Percentiles rank a stretch among this genome's conserved stretches.
These are phyloP conservation scores for Xestia ashworthii DNA, from an alignment of 2,888 invertebrate genomes.

Conservation along the genomic window DNA sequence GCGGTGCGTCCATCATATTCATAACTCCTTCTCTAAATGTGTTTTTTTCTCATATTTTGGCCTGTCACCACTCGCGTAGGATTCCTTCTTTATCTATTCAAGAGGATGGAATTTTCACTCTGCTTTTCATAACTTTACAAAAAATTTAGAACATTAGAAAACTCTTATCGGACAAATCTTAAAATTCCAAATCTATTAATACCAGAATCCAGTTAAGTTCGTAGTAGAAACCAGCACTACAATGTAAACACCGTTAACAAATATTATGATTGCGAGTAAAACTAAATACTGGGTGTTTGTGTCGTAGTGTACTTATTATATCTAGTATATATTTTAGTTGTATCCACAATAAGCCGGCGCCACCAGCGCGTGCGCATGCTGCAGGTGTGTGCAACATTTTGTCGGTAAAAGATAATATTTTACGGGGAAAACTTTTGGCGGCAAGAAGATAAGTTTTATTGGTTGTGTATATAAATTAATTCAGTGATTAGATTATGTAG, in stretches of 20 bases:
- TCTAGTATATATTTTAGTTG: conserved; percentile 44
- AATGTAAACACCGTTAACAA: conserved; percentile 53
- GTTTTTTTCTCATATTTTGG: too few species aligned
- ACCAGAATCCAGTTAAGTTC: conserved; percentile 49
- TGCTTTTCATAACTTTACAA: too few species aligned
- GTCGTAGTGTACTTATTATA: conserved; percentile 19
- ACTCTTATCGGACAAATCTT: background rate
- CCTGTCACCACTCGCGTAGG: too few species aligned
- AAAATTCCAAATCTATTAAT: conserved; percentile 6
- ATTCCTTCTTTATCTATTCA: too few species aligned
- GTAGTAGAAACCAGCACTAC: conserved; percentile 42
- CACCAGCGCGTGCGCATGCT: conserved; percentile 51
- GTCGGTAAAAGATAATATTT: background rate
- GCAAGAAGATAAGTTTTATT: too few species aligned
- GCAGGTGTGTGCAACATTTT: conserved; percentile 55
- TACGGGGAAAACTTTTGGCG: conserved; percentile 9
- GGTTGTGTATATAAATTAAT: background rate
- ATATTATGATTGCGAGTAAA: conserved; percentile 56
- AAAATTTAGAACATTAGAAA: background rate
- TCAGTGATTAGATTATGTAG: background rate
- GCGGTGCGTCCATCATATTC: too few species aligned
- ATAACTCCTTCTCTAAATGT: too few species aligned
- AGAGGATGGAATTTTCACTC: too few species aligned
- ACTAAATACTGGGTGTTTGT: conserved; percentile 62
- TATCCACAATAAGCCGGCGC: conserved; percentile 56